Base-by-base conservation (phyloP, 2,888 invertebrate genomes). In the Lasius fuliginosus region DNA sequence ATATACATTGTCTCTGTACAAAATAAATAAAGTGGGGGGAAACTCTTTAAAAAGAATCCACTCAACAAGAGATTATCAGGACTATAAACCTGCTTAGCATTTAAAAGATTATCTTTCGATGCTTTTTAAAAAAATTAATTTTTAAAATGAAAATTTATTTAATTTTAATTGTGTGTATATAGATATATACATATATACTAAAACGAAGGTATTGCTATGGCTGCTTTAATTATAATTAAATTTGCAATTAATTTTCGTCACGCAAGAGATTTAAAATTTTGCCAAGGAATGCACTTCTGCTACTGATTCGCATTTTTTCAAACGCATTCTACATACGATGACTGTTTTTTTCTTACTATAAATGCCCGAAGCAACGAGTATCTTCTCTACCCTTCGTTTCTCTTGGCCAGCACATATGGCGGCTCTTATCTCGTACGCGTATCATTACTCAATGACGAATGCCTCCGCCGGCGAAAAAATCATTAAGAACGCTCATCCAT, bases 361-460 rank as follows among this genome's bases (percentile, higher is more conserved):
- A 88, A 86, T 85, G 90, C 88, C 89, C 81, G 85, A 60, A 87
- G 88, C 87, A 87, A 90, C 90, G 77, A 77, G 86, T 81, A 62
- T 84, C 53, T 49, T 4, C 58, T 46, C 18, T 46, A 42, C 67
- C 62, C 40, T 58, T 49, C 27, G 67, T 76, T 69, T 60, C 74
- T 64, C 81, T 53, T 75, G 65, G 69, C 71, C 60, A 76, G 62
- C 75, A 62, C 83, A 84, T 77, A 84, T 79, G 53, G 75, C 84
- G 83, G 83, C 46, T 87, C 92, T 92, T 92, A 92, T 92, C 91
- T 91, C 85, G 88, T 88, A 85, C 90, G 91, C 89, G 91, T 90
- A 89, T 93, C 93, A 93, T 92, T 92, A 92, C 91, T 92, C 93
- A 92, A 92, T 91, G 92, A 92, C 90, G 90, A 87, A 86, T 90